Evolutionary conservation across 2,113 vertebrate species (phyloP).

Genomic region (Actenoides lindsayi): DNA sequence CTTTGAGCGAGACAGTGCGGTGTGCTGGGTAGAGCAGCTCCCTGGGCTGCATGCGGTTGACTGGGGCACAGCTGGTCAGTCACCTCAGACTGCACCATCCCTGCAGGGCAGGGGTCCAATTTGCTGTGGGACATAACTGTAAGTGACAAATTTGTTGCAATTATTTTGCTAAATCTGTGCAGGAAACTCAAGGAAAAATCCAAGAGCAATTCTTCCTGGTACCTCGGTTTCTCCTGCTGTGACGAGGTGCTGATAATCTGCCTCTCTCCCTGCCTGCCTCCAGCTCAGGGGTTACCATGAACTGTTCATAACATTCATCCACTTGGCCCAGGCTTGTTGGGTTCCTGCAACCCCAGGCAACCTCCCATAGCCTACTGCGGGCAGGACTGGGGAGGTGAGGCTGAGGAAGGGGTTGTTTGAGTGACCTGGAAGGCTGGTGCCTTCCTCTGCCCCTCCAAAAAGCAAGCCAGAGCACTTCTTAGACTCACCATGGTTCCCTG

Average conservation of each 20-base stretch:
- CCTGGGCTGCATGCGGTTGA: neutral
- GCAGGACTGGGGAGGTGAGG: neutral
- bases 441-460: neutral
- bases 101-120: neutral
- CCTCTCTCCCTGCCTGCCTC: neutral
- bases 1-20: neutral
- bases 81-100: neutral
- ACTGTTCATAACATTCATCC: neutral
- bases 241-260: neutral
- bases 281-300: neutral
- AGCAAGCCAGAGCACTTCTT: neutral
- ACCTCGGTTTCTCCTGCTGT: neutral
- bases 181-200: neutral
- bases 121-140: neutral
- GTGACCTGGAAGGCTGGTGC: neutral
- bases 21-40: neutral
- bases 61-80: neutral
- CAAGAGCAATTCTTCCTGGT: neutral
- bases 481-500: neutral
- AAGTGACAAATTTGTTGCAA: rapidly evolving
- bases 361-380: neutral
- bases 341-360: neutral
- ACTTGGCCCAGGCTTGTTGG: neutral
- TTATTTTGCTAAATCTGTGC: neutral
- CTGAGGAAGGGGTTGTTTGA: neutral